Percentiles rank a stretch among this genome's conserved stretches.
Conservation (phyloP, 2,888 invertebrate genomes). For the Entomobrya multifasciata region DNA sequence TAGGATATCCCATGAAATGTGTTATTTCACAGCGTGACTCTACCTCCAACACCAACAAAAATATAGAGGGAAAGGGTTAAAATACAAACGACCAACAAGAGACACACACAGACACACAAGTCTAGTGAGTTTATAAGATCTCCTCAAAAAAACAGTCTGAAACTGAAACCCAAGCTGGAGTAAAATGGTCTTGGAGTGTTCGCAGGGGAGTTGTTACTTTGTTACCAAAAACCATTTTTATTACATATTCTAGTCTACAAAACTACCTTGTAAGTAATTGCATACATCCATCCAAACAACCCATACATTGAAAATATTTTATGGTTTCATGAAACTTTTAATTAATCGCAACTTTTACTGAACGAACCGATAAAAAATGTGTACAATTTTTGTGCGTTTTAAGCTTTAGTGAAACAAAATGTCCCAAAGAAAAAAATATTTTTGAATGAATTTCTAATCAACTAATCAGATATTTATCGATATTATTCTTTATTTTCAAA, state of each 20-base stretch:
- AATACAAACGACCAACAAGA: background rate
- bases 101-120: too few species aligned
- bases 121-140: too few species aligned
- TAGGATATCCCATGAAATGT: slow-evolving; percentile 63
- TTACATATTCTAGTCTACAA: slow-evolving; percentile 7
- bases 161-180: too few species aligned
- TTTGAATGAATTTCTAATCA: too few species aligned
- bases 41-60: background rate
- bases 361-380: too few species aligned
- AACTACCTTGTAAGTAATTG: slow-evolving; percentile 57
- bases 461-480: too few species aligned
- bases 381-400: too few species aligned
- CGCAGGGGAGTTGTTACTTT: slow-evolving; percentile 63
- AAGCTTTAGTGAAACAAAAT: too few species aligned
- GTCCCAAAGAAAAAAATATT: too few species aligned
- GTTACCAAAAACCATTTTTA: slow-evolving; percentile 37
- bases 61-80: slow-evolving; percentile 12
- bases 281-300: too few species aligned
- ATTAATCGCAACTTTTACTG: slow-evolving; percentile 70
- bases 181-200: slow-evolving; percentile 20
- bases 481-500: too few species aligned
- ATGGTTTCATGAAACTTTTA: slow-evolving; percentile 65
- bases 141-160: too few species aligned
- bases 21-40: slow-evolving; percentile 46
- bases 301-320: slow-evolving; percentile 68